phyloP scores from a whole-genome alignment of 23 tunicate genomes.

The Ciona savignyi region DNA sequence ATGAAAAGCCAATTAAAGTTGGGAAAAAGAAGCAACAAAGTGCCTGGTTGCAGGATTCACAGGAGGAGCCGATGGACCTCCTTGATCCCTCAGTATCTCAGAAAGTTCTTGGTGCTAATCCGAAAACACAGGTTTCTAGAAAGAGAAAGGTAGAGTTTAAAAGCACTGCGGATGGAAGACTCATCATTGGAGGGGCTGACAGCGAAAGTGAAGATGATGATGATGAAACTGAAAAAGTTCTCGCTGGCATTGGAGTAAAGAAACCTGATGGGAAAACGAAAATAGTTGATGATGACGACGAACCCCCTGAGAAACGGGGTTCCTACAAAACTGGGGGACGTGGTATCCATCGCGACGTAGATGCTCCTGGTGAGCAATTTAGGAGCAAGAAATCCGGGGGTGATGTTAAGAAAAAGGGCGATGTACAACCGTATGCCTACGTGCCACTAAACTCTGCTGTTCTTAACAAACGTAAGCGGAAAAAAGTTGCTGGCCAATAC shows the following conservation, averaged over 20 bases:
- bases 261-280: slow-evolving; percentile 1
- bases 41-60: slow-evolving; percentile 53
- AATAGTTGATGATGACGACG: slow-evolving; percentile 21
- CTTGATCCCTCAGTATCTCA: slow-evolving; percentile 56
- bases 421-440: slow-evolving; percentile 80
- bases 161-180: slow-evolving; percentile 68
- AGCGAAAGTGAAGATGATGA: slow-evolving; percentile 28
- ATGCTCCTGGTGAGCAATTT: slow-evolving; percentile 25
- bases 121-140: slow-evolving; percentile 1
- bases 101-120: slow-evolving; percentile 35
- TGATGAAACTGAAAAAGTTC: slow-evolving; percentile 19
- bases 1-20: slow-evolving; percentile 4
- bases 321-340: slow-evolving; percentile 74
- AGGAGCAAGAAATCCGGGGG: slow-evolving; percentile 67
- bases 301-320: slow-evolving; percentile 4
- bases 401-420: slow-evolving; percentile 42
- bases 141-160: slow-evolving; percentile 30
- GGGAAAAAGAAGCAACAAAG: slow-evolving; percentile 4
- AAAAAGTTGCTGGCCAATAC: slow-evolving; percentile 65
- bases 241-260: slow-evolving; percentile 26
- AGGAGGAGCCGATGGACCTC: slow-evolving; percentile 73
- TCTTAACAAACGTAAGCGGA: slow-evolving; percentile 72
- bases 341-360: slow-evolving; percentile 54
- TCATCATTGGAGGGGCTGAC: slow-evolving; percentile 45
- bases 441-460: slow-evolving; percentile 48